Conservation (phyloP, 1,140 invertebrate genomes). For the Hyles vespertilio region DNA sequence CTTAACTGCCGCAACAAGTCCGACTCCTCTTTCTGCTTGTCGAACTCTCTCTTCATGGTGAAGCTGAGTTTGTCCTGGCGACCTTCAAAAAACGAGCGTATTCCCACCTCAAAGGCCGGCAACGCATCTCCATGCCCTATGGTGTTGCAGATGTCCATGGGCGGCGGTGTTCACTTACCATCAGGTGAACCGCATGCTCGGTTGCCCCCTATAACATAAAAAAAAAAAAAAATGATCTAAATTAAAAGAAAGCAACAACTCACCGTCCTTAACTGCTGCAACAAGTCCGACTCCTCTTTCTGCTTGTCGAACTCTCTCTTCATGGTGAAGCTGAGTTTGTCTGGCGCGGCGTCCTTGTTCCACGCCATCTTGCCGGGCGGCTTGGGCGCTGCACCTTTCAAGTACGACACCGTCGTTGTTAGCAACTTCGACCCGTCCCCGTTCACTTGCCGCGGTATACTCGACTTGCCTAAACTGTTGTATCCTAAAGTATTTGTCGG, state of each 20-base stretch:
- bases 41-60: conserved; percentile 93
- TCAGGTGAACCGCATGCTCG: no score
- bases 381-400: conserved; percentile 73
- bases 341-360: conserved; percentile 82
- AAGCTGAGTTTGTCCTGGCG: conserved; percentile 89
- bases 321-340: conserved; percentile 94
- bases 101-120: no score
- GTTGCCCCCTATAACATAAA: neutral
- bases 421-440: conserved; percentile 69
- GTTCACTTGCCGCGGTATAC: conserved; percentile 57
- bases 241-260: conserved; percentile 36
- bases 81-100: no score
- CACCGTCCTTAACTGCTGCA: conserved; percentile 89
- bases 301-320: conserved; percentile 92
- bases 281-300: conserved; percentile 90
- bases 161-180: no score
- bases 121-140: no score
- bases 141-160: no score
- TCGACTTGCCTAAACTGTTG: conserved; percentile 69
- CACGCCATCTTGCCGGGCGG: conserved; percentile 79
- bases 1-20: conserved; percentile 90
- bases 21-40: conserved; percentile 91
- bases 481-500: conserved; percentile 73
- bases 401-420: conserved; percentile 76
- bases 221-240: neutral